Percentiles rank a stretch among this genome's conserved stretches.
Evolutionary conservation across 2,113 vertebrate genomes (phyloP).

Genomic region (Perccottus glenii): DNA sequence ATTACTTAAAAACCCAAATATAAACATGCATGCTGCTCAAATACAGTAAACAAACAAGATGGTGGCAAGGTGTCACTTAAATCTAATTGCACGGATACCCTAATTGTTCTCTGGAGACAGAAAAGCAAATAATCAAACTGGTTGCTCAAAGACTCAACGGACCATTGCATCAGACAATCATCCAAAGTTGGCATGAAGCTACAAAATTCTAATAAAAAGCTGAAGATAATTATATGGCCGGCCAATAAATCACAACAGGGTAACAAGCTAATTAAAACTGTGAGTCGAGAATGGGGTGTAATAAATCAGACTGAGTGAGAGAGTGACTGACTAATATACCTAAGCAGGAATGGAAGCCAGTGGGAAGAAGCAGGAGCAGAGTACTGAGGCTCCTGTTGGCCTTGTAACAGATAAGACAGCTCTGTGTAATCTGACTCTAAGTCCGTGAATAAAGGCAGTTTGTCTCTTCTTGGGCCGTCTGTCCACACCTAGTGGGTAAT

Average conservation of each 20-base stretch:
- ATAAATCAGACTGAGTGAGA: slow-evolving; percentile 80
- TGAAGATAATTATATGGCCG: not conserved
- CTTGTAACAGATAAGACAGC: slow-evolving; percentile 95
- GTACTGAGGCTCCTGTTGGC: slow-evolving; percentile 90
- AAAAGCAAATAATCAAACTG: slow-evolving; percentile 27
- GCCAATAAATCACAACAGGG: slow-evolving; percentile 18
- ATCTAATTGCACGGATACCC: slow-evolving; percentile 34
- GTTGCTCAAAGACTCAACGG: slow-evolving; percentile 11
- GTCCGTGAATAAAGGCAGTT: slow-evolving; percentile 99
- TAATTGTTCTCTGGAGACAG: slow-evolving; percentile 49
- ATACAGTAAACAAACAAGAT: slow-evolving; percentile 73
- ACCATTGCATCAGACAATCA: not conserved
- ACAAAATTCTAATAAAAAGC: not conserved
- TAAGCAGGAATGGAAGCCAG: slow-evolving; percentile 83
- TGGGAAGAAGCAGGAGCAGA: slow-evolving; percentile 87
- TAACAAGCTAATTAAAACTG: slow-evolving; percentile 51
- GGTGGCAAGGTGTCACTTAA: slow-evolving; percentile 66
- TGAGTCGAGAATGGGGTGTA: slow-evolving; percentile 19
- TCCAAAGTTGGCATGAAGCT: not conserved
- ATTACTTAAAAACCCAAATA: slow-evolving; percentile 64
- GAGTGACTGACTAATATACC: slow-evolving; percentile 81
- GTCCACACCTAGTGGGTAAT: slow-evolving; percentile 99
- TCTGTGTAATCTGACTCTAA: slow-evolving; percentile 99
- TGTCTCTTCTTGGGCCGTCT: slow-evolving; percentile 97
- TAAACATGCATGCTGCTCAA: slow-evolving; percentile 63